A percentile compares a stretch with the other conserved stretches of the same genome.
Evolutionary conservation across 1,140 invertebrate species (phyloP).

Genomic region (Drosophila malerkotliana): DNA sequence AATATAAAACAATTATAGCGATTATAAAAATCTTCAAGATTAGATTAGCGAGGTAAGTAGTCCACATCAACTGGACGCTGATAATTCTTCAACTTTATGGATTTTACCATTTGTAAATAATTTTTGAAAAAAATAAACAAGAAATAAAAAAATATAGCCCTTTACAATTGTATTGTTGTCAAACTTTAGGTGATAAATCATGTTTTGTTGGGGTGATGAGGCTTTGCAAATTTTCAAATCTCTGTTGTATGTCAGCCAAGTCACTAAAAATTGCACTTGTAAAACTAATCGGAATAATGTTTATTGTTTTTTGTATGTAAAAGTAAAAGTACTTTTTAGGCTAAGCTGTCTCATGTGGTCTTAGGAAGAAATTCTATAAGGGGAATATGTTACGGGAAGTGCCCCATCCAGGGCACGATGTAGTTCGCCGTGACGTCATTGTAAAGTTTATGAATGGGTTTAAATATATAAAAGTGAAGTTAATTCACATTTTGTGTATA

Average conservation of each 20-base stretch:
- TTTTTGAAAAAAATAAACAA: constrained; percentile 6
- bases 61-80: constrained; percentile 3
- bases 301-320: too few species aligned
- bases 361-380: too few species aligned
- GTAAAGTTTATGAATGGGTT: too few species aligned
- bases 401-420: too few species aligned
- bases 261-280: background rate
- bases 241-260: background rate
- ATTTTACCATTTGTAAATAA: constrained; percentile 5
- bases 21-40: constrained; percentile 45
- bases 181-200: constrained; percentile 7
- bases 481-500: too few species aligned
- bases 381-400: too few species aligned
- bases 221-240: background rate
- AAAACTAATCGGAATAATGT: background rate
- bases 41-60: constrained; percentile 30
- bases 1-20: constrained; percentile 23
- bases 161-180: background rate
- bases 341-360: too few species aligned
- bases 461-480: too few species aligned
- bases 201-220: background rate
- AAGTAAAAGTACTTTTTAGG: too few species aligned
- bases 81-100: constrained; percentile 17
- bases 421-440: too few species aligned
- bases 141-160: background rate